phyloP scores from a whole-genome alignment of 2,797 vertebrate genomes.

The Nasua narica region DNA sequence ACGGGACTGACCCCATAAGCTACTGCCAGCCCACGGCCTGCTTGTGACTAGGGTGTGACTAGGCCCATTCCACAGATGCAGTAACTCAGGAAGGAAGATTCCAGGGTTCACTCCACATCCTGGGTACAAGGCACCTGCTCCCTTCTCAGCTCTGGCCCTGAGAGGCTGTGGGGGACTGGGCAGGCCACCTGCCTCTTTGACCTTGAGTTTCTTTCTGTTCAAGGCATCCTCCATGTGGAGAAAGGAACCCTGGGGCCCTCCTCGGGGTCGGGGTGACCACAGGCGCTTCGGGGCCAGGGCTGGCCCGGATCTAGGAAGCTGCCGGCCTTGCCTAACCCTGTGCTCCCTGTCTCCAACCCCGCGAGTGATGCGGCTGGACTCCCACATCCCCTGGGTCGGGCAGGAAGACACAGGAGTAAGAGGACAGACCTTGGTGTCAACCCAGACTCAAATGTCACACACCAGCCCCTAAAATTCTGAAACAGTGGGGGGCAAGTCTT shows the following conservation, averaged over 20 bases:
- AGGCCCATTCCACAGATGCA: neutral
- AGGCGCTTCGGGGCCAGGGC: neutral
- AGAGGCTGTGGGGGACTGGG: neutral
- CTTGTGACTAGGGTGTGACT: neutral
- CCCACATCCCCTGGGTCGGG: neutral
- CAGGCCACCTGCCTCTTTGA: neutral
- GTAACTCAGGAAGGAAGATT: neutral
- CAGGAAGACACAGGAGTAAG: neutral
- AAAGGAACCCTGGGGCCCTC: neutral
- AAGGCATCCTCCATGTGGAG: neutral
- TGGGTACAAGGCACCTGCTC: neutral
- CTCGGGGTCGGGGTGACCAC: neutral
- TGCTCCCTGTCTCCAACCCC: neutral
- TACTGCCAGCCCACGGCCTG: neutral
- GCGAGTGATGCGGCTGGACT: neutral
- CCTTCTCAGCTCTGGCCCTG: neutral
- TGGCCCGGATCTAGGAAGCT: neutral
- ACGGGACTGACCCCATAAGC: neutral
- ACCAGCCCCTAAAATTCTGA: neutral
- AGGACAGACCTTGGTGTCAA: neutral
- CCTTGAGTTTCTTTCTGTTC: neutral
- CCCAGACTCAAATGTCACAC: neutral
- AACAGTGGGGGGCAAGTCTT: neutral
- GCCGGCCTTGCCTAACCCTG: neutral
- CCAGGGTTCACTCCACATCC: neutral